These are phyloP conservation scores for Etheostoma perlongum DNA, from an alignment of 2,797 vertebrate species.

Conservation along the genomic window DNA sequence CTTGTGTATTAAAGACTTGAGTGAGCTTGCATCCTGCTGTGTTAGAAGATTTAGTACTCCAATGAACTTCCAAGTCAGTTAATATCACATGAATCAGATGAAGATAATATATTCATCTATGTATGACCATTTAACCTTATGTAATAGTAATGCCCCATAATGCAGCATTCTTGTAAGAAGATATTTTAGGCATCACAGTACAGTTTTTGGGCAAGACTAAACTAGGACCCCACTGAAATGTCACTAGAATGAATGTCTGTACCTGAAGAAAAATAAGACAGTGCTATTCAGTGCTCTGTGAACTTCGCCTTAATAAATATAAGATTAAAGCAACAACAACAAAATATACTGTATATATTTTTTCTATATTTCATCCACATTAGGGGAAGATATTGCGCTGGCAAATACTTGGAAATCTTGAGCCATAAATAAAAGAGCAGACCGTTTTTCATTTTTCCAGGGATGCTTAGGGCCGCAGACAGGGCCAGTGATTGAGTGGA, in stretches of 20 bases:
- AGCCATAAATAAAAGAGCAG: slow-evolving; percentile 59
- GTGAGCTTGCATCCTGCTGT: slow-evolving; percentile 16
- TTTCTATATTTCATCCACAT: neutral
- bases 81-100: neutral
- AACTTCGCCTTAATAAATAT: slow-evolving; percentile 16
- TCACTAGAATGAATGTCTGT: neutral
- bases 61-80: neutral
- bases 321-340: neutral
- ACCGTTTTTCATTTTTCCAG: slow-evolving; percentile 67
- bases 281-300: neutral
- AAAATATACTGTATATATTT: neutral
- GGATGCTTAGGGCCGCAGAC: slow-evolving; percentile 64
- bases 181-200: neutral
- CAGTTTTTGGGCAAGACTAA: neutral
- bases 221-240: neutral
- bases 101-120: neutral
- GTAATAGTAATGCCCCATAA: neutral
- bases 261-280: neutral
- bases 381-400: slow-evolving; percentile 12
- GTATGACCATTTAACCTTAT: neutral
- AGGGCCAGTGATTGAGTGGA: slow-evolving; percentile 74
- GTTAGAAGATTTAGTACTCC: neutral
- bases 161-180: neutral
- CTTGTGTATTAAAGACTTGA: slow-evolving; percentile 20
- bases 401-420: slow-evolving; percentile 34